These are phyloP conservation scores for Sericinus montela DNA, from an alignment of 2,888 invertebrate genomes.

Conservation along the genomic window DNA sequence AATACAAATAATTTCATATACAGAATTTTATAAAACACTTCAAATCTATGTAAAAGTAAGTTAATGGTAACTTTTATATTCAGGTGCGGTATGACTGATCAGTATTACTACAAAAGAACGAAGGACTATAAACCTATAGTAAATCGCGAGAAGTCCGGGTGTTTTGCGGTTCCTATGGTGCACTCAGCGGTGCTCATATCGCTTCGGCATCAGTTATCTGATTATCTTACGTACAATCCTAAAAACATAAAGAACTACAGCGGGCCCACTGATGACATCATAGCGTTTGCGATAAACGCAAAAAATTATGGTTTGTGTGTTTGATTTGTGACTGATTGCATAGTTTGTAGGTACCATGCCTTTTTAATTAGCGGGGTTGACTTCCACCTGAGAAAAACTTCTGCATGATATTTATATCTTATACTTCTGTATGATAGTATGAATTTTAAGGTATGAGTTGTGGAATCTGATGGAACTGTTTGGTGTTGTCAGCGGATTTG, in stretches of 20 bases:
- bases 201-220: constrained; percentile 79
- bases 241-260: constrained; percentile 80
- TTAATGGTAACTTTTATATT: constrained; percentile 12
- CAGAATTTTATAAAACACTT: too few relatives aligned
- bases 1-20: too few relatives aligned
- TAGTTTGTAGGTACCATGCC: too few relatives aligned
- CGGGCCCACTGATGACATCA: constrained; percentile 95
- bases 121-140: constrained; percentile 91
- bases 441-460: too few relatives aligned
- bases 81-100: constrained; percentile 88
- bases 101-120: constrained; percentile 91
- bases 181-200: constrained; percentile 92
- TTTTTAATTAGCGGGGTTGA: too few relatives aligned
- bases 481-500: too few relatives aligned
- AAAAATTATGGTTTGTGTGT: constrained; percentile 80
- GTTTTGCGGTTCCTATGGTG: constrained; percentile 93
- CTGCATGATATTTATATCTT: too few relatives aligned
- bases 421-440: too few relatives aligned
- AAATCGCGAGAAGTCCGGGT: constrained; percentile 83
- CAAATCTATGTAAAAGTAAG: too few relatives aligned
- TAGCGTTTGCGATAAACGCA: constrained; percentile 92
- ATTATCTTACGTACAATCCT: constrained; percentile 86
- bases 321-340: too few relatives aligned
- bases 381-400: too few relatives aligned
- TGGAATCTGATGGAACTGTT: too few relatives aligned